Conservation (phyloP, 2,888 invertebrate species). For the Petrolisthes manimaculis region DNA sequence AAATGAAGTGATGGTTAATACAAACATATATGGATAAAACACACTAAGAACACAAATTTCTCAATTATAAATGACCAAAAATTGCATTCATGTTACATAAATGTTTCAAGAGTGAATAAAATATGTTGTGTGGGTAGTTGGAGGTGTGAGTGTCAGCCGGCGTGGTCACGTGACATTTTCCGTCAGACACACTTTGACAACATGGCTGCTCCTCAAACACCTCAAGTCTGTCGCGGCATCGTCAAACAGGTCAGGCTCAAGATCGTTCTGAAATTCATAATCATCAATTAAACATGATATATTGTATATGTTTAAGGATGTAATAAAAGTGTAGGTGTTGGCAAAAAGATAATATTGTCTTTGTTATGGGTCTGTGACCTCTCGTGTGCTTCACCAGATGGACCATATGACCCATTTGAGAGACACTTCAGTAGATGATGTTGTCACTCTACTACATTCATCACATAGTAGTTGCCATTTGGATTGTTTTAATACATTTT, state of each 20-base stretch:
- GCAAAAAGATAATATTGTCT: no score
- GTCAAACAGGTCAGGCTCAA: conserved; percentile 40
- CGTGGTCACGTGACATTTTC: conserved; percentile 49
- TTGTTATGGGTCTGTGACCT: conserved; percentile 8
- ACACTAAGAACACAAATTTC: no score
- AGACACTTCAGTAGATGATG: background rate
- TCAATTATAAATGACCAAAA: background rate
- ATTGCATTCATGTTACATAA: background rate
- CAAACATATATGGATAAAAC: no score
- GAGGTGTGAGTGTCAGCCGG: conserved; percentile 28
- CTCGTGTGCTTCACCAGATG: background rate
- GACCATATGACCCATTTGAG: conserved; percentile 6
- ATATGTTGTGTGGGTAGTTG: conserved; percentile 20
- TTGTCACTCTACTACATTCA: no score
- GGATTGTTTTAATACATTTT: no score
- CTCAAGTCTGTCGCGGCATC: conserved; percentile 46
- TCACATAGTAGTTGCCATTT: no score
- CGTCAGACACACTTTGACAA: conserved; percentile 23
- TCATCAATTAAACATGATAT: no score
- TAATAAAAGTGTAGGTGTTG: no score
- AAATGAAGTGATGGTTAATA: no score
- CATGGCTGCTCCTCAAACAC: conserved; percentile 50
- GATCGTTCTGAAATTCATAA: background rate
- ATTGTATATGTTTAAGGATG: no score
- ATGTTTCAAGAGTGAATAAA: background rate